A percentile compares a stretch with the other conserved stretches of the same genome.
Evolutionary conservation across 1,140 invertebrate genomes (phyloP).

Genomic region (Caenorhabditis remanei): DNA sequence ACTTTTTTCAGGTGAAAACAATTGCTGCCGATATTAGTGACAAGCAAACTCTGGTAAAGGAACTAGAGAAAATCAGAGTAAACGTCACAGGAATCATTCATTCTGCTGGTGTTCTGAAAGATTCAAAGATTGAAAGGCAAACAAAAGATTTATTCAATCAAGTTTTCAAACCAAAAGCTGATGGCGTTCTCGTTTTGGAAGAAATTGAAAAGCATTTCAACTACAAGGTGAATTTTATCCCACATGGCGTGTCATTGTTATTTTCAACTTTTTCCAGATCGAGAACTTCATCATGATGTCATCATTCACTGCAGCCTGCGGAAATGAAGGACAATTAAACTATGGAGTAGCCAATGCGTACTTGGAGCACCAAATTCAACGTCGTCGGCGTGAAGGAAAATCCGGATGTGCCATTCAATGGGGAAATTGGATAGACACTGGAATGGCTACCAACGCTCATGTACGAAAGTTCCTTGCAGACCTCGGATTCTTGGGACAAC

Average conservation of each 20-base stretch:
- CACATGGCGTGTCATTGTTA: not conserved
- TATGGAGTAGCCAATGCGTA: constrained; percentile 63
- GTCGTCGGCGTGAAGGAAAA: constrained; percentile 44
- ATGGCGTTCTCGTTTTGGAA: constrained; percentile 51
- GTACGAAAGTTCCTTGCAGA: constrained; percentile 50
- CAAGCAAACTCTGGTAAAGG: constrained; percentile 14
- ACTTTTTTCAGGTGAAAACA: constrained; percentile 19
- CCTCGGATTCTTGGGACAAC: constrained; percentile 64
- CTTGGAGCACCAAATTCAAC: constrained; percentile 59
- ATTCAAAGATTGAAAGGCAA: constrained; percentile 57
- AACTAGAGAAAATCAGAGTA: not conserved
- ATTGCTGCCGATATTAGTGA: constrained; percentile 60
- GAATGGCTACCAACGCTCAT: constrained; percentile 62
- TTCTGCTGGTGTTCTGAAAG: constrained; percentile 64
- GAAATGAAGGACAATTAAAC: constrained; percentile 66
- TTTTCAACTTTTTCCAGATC: not conserved
- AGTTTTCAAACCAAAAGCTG: constrained; percentile 60
- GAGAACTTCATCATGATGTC: constrained; percentile 66
- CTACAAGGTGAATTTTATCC: not conserved
- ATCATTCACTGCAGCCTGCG: constrained; percentile 60
- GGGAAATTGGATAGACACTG: constrained; percentile 67
- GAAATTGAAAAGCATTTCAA: constrained; percentile 32
- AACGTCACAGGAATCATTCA: constrained; percentile 64
- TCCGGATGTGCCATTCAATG: constrained; percentile 64
- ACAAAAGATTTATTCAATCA: constrained; percentile 3